Percentiles rank a stretch among this genome's conserved stretches.
These are phyloP conservation scores for Heliangelus exortis DNA, from an alignment of 2,797 vertebrate genomes.

Conservation along the genomic window DNA sequence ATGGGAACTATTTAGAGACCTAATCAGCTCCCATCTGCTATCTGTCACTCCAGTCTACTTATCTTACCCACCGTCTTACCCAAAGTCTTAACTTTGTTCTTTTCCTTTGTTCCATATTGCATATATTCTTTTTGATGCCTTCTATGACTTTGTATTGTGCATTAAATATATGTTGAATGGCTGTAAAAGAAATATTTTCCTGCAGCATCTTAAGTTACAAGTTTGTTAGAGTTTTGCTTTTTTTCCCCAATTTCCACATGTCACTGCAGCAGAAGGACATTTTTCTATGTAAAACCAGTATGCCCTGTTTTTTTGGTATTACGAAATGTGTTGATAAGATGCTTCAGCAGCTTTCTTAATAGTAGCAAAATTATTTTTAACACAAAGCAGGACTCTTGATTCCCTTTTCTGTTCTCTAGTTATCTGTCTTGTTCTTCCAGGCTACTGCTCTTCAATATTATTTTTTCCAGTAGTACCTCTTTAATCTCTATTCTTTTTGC, in stretches of 20 bases:
- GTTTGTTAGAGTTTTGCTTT: background rate
- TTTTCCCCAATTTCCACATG: background rate
- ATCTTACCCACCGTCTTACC: background rate
- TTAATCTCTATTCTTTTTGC: background rate
- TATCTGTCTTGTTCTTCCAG: background rate
- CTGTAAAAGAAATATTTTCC: conserved; percentile 12
- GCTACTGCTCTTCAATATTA: background rate
- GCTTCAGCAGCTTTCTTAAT: background rate
- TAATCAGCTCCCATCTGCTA: background rate
- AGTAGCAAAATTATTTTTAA: background rate
- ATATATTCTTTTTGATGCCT: background rate
- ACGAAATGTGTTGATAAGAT: background rate
- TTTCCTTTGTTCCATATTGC: background rate
- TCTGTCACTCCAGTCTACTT: background rate
- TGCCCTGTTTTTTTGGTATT: background rate
- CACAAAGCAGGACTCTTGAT: background rate
- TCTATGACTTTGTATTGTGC: background rate
- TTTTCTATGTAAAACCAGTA: background rate
- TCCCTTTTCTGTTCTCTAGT: background rate
- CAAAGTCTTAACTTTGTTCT: background rate
- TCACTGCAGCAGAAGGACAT: background rate
- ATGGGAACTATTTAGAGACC: background rate
- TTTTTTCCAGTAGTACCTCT: background rate
- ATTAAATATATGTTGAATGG: background rate
- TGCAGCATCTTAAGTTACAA: background rate